Evolutionary conservation across 1,140 invertebrate genomes (phyloP).

Genomic region (Aphis craccivora): DNA sequence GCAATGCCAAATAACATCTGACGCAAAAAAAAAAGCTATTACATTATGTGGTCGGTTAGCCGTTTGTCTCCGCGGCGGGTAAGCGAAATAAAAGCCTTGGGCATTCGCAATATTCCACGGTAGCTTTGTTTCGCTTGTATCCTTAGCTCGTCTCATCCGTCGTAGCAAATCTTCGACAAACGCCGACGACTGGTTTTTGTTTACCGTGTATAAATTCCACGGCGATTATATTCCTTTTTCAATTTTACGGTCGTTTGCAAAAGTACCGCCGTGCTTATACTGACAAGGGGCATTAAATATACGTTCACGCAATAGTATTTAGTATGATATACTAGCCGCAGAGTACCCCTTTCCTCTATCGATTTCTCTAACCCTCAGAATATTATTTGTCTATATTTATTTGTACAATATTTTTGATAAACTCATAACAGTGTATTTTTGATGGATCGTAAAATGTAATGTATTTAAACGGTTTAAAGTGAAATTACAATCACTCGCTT

Average conservation of each 20-base stretch:
- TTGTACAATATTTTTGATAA: neutral
- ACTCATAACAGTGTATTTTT: too few relatives aligned
- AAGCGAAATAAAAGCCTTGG: neutral
- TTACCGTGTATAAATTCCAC: neutral
- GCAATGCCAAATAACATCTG: neutral
- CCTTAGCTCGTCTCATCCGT: neutral
- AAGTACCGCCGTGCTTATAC: neutral
- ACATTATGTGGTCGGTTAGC: neutral
- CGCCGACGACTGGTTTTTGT: neutral
- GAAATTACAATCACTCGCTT: neutral
- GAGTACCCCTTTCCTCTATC: neutral
- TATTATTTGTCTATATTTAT: neutral
- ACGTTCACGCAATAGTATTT: neutral
- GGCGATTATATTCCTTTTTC: neutral
- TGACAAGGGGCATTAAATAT: neutral
- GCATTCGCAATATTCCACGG: neutral
- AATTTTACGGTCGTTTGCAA: neutral
- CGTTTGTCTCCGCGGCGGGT: neutral
- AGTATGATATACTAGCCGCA: neutral
- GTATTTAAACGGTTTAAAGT: neutral
- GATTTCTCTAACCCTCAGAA: neutral
- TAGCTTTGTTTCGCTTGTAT: neutral
- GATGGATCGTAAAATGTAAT: too few relatives aligned
- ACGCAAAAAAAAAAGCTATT: conserved; percentile 16
- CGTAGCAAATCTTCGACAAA: neutral